Evolutionary conservation across 2,888 invertebrate genomes (phyloP).

Genomic region (Nematopogon swammerdamellus): DNA sequence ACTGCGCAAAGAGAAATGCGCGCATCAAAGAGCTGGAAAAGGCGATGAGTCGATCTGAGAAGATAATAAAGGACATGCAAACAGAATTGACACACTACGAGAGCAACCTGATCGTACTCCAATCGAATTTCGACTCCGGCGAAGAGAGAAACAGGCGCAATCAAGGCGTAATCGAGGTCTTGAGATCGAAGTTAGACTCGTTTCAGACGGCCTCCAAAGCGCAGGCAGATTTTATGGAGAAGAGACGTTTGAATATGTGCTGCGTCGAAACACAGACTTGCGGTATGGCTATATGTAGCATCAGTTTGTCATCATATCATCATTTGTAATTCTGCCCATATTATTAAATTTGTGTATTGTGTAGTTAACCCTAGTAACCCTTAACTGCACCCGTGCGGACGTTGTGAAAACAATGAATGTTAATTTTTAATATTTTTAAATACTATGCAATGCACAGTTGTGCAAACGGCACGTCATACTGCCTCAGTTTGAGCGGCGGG

Average conservation of each 20-base stretch:
- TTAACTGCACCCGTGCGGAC: not conserved
- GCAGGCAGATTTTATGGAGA: conserved; percentile 21
- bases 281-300: conserved; percentile 15
- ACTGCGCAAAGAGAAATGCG: conserved; percentile 23
- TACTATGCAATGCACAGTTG: too few relatives aligned
- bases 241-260: conserved; percentile 18
- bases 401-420: too few relatives aligned
- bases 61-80: conserved; percentile 21
- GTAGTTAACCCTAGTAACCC: too few relatives aligned
- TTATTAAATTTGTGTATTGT: too few relatives aligned
- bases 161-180: conserved; percentile 19
- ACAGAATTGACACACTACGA: conserved; percentile 26
- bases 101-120: conserved; percentile 24
- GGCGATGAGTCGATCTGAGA: conserved; percentile 19
- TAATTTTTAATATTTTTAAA: too few relatives aligned
- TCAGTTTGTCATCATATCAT: not conserved
- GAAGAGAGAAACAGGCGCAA: conserved; percentile 23
- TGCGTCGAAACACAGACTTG: conserved; percentile 22
- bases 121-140: conserved; percentile 23
- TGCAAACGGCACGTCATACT: too few relatives aligned
- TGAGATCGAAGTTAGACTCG: conserved; percentile 23
- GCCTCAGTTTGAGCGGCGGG: too few relatives aligned
- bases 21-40: conserved; percentile 24
- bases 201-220: conserved; percentile 23
- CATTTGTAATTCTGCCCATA: too few relatives aligned